Evolutionary conservation across 2,113 vertebrate genomes (phyloP).

Genomic region (Leuciscus idus): DNA sequence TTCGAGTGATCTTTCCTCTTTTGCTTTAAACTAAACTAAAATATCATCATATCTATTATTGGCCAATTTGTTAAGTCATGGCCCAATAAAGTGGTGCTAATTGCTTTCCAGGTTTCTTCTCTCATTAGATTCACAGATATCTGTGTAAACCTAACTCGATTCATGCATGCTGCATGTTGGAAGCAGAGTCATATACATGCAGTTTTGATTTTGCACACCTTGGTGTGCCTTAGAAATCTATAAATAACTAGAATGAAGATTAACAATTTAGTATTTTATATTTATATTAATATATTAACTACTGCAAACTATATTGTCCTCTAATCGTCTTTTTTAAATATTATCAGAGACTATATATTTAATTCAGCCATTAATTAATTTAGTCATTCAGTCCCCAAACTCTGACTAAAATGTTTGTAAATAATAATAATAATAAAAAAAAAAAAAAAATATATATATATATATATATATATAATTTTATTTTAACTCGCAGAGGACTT

Average conservation of each 20-base stretch:
- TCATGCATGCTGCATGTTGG: background rate
- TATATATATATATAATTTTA: no score
- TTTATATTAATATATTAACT: no score
- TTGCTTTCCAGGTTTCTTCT: slow-evolving; percentile 26
- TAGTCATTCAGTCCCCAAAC: background rate
- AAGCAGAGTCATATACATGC: background rate
- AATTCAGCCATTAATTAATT: no score
- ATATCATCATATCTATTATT: slow-evolving; percentile 17
- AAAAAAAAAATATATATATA: no score
- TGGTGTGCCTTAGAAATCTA: background rate
- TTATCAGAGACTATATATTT: background rate
- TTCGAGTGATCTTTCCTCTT: slow-evolving; percentile 1
- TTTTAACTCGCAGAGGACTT: no score
- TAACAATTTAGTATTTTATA: no score
- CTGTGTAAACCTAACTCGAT: background rate
- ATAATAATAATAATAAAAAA: no score
- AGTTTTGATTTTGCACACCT: background rate
- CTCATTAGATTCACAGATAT: slow-evolving; percentile 28
- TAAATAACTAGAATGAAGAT: background rate
- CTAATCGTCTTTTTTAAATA: background rate
- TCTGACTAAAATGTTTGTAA: background rate
- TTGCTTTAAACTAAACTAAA: background rate
- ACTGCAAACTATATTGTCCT: background rate
- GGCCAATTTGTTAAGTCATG: slow-evolving; percentile 13
- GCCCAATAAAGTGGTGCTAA: slow-evolving; percentile 26